phyloP scores from a whole-genome alignment of 1,140 invertebrate genomes.

The Drosophila kikkawai region DNA sequence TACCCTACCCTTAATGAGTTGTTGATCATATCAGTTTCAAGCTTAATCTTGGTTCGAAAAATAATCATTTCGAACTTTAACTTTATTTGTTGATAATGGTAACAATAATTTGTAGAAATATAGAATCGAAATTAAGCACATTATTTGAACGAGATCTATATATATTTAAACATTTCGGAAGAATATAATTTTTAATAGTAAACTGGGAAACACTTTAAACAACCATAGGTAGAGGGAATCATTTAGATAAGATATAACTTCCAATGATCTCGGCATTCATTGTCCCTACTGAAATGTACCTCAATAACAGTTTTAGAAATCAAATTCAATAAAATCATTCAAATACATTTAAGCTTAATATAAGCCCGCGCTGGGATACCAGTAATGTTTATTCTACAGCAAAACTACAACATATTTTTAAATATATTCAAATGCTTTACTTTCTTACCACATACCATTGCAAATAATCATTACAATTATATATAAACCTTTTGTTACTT shows the following conservation, averaged over 20 bases:
- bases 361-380: neutral
- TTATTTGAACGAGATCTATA: too few relatives aligned
- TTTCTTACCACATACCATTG: neutral
- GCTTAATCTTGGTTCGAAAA: neutral
- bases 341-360: too few relatives aligned
- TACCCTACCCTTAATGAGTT: neutral
- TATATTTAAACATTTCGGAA: too few relatives aligned
- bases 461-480: too few relatives aligned
- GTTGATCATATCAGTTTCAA: neutral
- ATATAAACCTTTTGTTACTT: neutral
- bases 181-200: neutral
- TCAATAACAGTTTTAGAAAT: neutral
- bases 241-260: conserved; percentile 28
- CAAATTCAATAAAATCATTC: neutral
- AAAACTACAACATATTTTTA: neutral
- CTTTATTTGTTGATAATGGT: neutral
- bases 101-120: too few relatives aligned
- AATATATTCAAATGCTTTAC: neutral
- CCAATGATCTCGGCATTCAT: neutral
- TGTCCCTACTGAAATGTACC: neutral
- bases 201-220: neutral
- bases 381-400: too few relatives aligned
- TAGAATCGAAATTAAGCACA: too few relatives aligned
- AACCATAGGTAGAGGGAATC: neutral
- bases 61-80: neutral